Evolutionary conservation across 2,797 vertebrate genomes (phyloP).

Genomic region (Myripristis murdjan): DNA sequence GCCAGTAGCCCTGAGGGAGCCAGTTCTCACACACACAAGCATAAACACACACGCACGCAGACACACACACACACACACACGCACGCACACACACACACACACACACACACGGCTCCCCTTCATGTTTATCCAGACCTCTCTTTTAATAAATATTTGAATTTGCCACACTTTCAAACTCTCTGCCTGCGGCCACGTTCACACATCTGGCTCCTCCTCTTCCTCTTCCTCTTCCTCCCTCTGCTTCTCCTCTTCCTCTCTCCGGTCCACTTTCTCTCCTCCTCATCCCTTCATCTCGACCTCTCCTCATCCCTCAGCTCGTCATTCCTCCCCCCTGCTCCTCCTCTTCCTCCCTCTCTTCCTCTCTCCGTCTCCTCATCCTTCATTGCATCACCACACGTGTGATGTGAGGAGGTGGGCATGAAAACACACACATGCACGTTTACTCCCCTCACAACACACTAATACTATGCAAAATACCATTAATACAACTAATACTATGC

Average conservation of each 20-base stretch:
- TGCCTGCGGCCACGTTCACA: constrained; percentile 76
- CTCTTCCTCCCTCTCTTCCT: neutral
- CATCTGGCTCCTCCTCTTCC: constrained; percentile 81
- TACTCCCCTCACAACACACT: no score
- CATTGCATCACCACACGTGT: no score
- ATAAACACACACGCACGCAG: constrained; percentile 53
- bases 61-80: constrained; percentile 16
- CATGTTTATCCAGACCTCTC: constrained; percentile 86
- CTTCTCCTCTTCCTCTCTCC: neutral
- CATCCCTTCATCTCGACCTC: neutral
- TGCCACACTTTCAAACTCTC: constrained; percentile 85
- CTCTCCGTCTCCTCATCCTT: constrained; percentile 26
- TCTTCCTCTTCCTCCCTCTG: constrained; percentile 6
- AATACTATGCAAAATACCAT: no score
- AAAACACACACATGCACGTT: no score
- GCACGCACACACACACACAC: constrained; percentile 16
- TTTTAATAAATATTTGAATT: constrained; percentile 91
- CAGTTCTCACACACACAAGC: constrained; percentile 28
- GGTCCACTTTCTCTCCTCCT: constrained; percentile 12
- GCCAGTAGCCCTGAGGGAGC: constrained; percentile 74
- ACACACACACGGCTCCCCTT: constrained; percentile 61
- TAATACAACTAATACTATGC: no score
- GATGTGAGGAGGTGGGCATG: no score
- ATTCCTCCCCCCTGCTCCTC: neutral
- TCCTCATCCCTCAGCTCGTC: constrained; percentile 8